These are phyloP conservation scores for Apodemia mormo DNA, from an alignment of 2,888 invertebrate species.

Conservation along the genomic window DNA sequence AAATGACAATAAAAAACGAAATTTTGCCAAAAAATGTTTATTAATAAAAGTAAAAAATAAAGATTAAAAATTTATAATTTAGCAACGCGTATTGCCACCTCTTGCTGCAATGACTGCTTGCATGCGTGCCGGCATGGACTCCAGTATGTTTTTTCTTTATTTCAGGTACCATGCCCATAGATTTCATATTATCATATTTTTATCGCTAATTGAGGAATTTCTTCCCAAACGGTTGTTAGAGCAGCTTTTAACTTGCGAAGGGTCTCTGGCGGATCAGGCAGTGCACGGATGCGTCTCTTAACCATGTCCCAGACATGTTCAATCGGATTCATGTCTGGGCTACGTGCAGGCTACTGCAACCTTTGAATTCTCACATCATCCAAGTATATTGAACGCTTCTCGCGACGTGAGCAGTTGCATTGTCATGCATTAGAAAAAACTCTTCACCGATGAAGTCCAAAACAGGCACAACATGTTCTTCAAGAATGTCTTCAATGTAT, in stretches of 20 bases:
- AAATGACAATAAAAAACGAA: no score
- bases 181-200: no score
- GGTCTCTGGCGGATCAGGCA: constrained; percentile 17
- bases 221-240: background rate
- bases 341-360: constrained; percentile 31
- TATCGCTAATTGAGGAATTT: background rate
- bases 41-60: background rate
- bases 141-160: background rate
- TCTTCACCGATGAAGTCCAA: no score
- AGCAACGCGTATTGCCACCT: background rate
- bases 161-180: no score
- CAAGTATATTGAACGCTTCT: no score
- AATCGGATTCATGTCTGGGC: constrained; percentile 36
- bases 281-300: constrained; percentile 24
- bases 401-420: no score
- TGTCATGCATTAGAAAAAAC: no score
- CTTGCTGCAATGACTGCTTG: background rate
- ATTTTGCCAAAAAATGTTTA: no score
- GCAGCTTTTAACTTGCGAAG: constrained; percentile 12
- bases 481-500: constrained; percentile 20
- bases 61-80: background rate
- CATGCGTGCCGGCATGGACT: constrained; percentile 1
- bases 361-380: constrained; percentile 23
- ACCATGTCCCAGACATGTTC: constrained; percentile 28
- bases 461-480: background rate